Conservation (phyloP, 1,140 invertebrate genomes). For the Hycleus cichorii region DNA sequence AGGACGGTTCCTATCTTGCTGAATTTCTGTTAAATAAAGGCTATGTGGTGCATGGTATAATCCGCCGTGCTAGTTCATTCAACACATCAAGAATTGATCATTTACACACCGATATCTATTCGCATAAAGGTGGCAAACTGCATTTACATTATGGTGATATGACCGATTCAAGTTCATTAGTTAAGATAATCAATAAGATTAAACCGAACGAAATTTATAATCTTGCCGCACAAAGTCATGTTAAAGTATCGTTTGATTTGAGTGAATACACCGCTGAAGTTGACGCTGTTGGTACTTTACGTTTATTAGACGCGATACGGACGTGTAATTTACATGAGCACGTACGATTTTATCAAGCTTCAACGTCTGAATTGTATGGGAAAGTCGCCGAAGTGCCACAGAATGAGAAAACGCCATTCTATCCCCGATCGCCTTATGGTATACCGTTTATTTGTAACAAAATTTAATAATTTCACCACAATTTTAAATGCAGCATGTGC, state of each 20-base stretch:
- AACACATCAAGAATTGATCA: constrained; percentile 96
- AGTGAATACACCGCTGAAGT: constrained; percentile 99
- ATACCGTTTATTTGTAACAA: constrained; percentile 17
- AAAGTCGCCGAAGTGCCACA: constrained; percentile 95
- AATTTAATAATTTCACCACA: background rate
- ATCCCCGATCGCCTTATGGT: constrained; percentile 99
- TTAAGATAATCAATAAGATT: constrained; percentile 81
- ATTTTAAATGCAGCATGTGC: constrained; percentile 70
- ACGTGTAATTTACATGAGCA: constrained; percentile 81
- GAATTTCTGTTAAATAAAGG: constrained; percentile 93
- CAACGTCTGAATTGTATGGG: constrained; percentile 97
- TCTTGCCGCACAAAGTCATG: constrained; percentile 98
- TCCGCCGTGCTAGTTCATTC: constrained; percentile 90
- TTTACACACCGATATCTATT: constrained; percentile 82
- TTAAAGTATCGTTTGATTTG: constrained; percentile 95
- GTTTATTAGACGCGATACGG: constrained; percentile 91
- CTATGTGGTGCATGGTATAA: constrained; percentile 94
- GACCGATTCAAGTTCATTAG: constrained; percentile 95
- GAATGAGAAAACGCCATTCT: constrained; percentile 97
- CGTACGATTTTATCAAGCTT: constrained; percentile 96
- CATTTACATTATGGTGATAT: constrained; percentile 98
- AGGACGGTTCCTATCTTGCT: constrained; percentile 99
- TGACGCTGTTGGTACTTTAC: constrained; percentile 93
- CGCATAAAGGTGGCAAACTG: constrained; percentile 79
- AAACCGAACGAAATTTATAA: constrained; percentile 96